Percentiles rank a stretch among this genome's conserved stretches.
Evolutionary conservation across 2,888 invertebrate genomes (phyloP).

Genomic region (Tipula helvola): DNA sequence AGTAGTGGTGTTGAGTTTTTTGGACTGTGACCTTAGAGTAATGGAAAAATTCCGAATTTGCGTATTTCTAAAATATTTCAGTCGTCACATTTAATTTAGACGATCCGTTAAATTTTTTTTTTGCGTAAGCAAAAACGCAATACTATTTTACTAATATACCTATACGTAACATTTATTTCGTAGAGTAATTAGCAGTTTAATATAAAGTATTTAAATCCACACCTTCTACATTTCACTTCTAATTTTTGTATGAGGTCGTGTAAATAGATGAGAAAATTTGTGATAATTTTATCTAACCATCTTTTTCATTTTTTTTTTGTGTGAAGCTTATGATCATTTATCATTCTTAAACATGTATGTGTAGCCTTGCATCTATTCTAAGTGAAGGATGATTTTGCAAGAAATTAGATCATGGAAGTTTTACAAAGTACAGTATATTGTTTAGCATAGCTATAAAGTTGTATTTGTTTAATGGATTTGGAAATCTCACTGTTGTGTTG

Average conservation of each 20-base stretch:
- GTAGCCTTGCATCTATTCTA: no score
- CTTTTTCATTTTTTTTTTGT: not conserved
- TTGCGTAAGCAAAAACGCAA: not conserved
- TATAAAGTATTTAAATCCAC: not conserved
- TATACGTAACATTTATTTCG: no score
- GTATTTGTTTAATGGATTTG: no score
- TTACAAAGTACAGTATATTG: no score
- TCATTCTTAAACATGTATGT: no score
- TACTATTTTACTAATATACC: no score
- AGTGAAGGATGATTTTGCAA: no score
- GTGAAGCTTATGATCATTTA: not conserved
- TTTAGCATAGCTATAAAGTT: no score
- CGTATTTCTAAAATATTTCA: not conserved
- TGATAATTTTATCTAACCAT: not conserved
- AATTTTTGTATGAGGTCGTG: not conserved
- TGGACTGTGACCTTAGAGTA: not conserved
- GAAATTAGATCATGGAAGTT: no score
- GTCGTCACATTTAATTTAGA: not conserved
- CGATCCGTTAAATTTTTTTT: not conserved
- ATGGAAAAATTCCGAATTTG: not conserved
- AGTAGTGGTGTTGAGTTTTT: not conserved
- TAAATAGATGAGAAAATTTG: not conserved
- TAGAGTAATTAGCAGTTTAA: not conserved
- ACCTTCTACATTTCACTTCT: not conserved
- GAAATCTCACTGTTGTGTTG: no score